Evolutionary conservation across 2,113 vertebrate species (phyloP), one percentile per base, ranked within the genome.

Genomic region (Desmodus rotundus): DNA sequence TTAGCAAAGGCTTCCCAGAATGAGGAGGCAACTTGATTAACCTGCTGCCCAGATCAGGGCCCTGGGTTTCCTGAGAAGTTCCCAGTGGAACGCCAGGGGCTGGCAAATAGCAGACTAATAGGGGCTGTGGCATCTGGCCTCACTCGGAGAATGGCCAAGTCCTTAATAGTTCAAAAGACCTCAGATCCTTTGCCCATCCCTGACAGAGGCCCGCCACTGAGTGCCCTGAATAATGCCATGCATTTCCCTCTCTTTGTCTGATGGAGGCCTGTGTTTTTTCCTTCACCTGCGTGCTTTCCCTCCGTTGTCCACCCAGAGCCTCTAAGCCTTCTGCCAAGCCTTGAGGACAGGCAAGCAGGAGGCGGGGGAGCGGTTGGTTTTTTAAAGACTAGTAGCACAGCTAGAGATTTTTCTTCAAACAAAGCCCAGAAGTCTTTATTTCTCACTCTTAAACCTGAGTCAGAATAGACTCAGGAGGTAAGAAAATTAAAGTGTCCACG

Each of bases 21-120:
- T 1, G 19, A 31, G 78, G 76, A 95, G 31, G 77, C 95, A 77
- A 65, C 68, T 63, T 81, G 94, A 97, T 96, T 96, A 97, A 97
- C 91, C 94, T 95, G 5, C 68, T 89, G 95, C 88, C 73, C 73
- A 63, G 74, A 67, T 92, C 61, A 28, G 73, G 88, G 78, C 82
- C 20, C 47, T 58, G 15, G 31, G 45, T 91, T 97, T 97, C 77
- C 93, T 95, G 88, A 87, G 91, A 83, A 68, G 26, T 78, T 93
- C 96, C 77, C 92, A 52, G 77, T 47, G 52, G 85, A 83, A 91
- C 0, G 0, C 58, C 73, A 58, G 56, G 83, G 88, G 26, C 89
- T 89, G 73, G 91, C 47, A 93, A 89, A 65, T 50, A 80, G 85
- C 56, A 88, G 67, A 78, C 90, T 95, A 97, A 96, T 76, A 80